Base-by-base conservation (phyloP, 1,140 invertebrate genomes). In the Gryon sp. region DNA sequence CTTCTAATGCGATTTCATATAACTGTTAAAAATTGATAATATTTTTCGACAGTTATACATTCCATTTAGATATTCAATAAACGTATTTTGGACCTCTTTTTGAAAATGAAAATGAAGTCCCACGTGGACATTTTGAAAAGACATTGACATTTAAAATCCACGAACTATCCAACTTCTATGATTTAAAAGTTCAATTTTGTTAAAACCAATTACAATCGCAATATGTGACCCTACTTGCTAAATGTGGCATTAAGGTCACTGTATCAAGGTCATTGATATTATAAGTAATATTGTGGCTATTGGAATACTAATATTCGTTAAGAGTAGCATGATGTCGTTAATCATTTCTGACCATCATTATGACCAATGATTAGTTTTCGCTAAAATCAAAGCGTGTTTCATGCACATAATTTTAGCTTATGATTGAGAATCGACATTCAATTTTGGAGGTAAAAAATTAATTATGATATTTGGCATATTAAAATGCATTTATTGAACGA, bases 141-240 rank as follows among this genome's bases (percentile, higher is more conserved):
- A 34, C 65, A 50, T 57, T 69, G 65, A 69, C 53, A 69, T 69
- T 69, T 69, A 59, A 34, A 50, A 50, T 52, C 26, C 2, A n/a
- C 11, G 22, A 57, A 43, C 60, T 36, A 22, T 34, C 36, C 66
- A 45, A 62, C 18, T 55, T 45, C 30, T 46, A 55, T 40, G 38
- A 72, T 72, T 55, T 55, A 62, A 72, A 55, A 72, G 68, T 55
- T 62, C 68, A 72, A 62, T 72, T 72, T 72, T 19, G 46, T 19
- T 72, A 28, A 45, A 55, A 72, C 26, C 46, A 55, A 55, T 72
- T 72, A 62, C 28, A 36, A 55, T 55, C 57, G 22, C 55, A 72
- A 62, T 62, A 72, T 72, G 48, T 62, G 68, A 72, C 48, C 48
- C 46, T 45, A 72, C 48, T 72, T 55, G 57, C 68, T 62, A 72